Evolutionary conservation across 1,140 invertebrate species (phyloP), one percentile per base, ranked within the genome.

Genomic region (Sweltsa coloradensis): DNA sequence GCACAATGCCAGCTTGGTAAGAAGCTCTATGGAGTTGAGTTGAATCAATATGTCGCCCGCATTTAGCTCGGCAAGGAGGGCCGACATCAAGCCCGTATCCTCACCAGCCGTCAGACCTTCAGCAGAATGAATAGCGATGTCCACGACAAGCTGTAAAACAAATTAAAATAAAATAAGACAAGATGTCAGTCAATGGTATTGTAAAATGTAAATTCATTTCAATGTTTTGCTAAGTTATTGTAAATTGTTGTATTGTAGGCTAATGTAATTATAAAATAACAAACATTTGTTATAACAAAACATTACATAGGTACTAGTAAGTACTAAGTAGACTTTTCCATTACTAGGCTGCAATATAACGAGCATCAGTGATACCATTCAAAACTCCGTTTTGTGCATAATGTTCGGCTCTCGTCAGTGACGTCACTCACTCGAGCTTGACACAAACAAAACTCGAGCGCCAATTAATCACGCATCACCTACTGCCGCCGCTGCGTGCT

Each of bases 21-120:
- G 54, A n/a, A 84, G 59, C 64, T 89, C 82, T 34, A 91, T 58
- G 31, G 82, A 75, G 59, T 86, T 89, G 37, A 89, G 63, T 58
- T 85, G 78, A 13, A 86, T 62, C 25, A 91, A 61, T 34, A 89
- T 65, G 67, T 92, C 88, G 51, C 80, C 73, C 40, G 69, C 75
- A 27, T 81, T 66, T 6, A 88, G 55, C 57, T 86, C 76, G 23
- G 68, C 60, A 19, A 88, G 57, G 34, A 89, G 71, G 27, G 71
- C 72, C 13, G 76, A 66, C 24, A 89, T 59, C 26, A 89, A 76
- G 13, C 79, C 82, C 36, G 74, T 66, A 18, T 64, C 58, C 39
- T 63, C 62, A 14, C 78, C 71, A 14, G 70, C 57, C 34, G 75
- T 63, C 5, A 87, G 65, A 9, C 70, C 64, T 7, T 67, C 61